These are phyloP conservation scores for Mohoua ochrocephala DNA, from an alignment of 2,113 vertebrate species.

Conservation along the genomic window DNA sequence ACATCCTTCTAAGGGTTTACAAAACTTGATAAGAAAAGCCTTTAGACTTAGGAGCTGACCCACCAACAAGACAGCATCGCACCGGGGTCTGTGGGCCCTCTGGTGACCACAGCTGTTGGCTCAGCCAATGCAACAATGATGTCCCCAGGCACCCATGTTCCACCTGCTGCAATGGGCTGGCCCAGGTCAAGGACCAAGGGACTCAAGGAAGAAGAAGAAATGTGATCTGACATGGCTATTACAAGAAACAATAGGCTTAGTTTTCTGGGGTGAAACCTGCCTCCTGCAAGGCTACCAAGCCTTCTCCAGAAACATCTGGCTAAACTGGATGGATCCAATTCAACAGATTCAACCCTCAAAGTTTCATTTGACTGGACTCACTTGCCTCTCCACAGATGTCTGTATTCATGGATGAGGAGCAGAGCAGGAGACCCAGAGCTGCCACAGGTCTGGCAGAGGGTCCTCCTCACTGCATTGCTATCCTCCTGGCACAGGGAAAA, in stretches of 20 bases:
- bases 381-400: not conserved
- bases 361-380: not conserved
- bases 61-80: too few species aligned
- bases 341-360: not conserved
- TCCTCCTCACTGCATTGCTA: not conserved
- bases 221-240: not conserved
- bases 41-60: too few species aligned
- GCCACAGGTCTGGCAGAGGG: not conserved
- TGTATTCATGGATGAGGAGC: not conserved
- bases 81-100: too few species aligned
- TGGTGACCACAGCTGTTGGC: too few species aligned
- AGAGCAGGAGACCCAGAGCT: not conserved
- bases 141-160: not conserved
- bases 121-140: too few species aligned
- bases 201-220: not conserved
- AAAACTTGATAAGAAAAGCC: too few species aligned
- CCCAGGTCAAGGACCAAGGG: not conserved
- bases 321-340: not conserved
- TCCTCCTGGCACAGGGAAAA: not conserved
- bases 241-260: not conserved
- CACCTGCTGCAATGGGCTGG: not conserved
- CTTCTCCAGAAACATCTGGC: not conserved
- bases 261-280: not conserved
- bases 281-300: not conserved
- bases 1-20: too few species aligned